Base-by-base conservation (phyloP, 2,113 vertebrate genomes). In the Catharus minimus region DNA sequence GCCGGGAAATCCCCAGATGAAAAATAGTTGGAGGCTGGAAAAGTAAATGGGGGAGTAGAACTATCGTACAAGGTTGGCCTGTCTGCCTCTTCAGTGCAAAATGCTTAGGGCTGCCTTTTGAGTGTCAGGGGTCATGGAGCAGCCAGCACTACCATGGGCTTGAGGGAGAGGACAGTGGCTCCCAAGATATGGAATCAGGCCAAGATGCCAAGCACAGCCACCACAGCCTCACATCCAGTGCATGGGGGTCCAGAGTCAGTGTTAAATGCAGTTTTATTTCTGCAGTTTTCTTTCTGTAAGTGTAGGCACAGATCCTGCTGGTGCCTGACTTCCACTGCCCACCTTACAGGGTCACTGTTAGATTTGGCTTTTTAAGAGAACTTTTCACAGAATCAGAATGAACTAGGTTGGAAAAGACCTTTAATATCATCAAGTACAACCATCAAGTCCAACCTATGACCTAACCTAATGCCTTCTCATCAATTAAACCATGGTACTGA, bases 281-380 rank as follows among this genome's bases (percentile, higher is more conserved):
- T 84, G 44, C 36, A 64, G 21, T 74, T 67, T 88, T 83, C 30
- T 49, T 66, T 64, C 50, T 78, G 44, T 16, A 11, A 5, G 0
- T 36, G 16, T 7, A 5, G 14, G 19, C 41, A 44, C 36, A 64
- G 53, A 68, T 71, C 7, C 9, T 43, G 17, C n/a, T 66, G 13
- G 12, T 66, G 20, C 49, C 30, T 1, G 1, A 4, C 13, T 81
- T 74, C 52, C 47, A n/a, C 18, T 8, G 7, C 72, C 28, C 33
- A 61, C 10, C 2, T 74, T 57, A 21, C 0, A 0, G 56, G 36
- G 39, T 78, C 41, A 62, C 32, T 0, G 1, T 21, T 65, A 38
- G 13, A 16, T 50, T 68, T 86, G 55, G 18, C 15, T 73, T 61
- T 24, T 9, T 27, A n/a, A 69, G 61, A 81, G 75, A 65, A 32